Evolutionary conservation across 2,113 vertebrate species (phyloP).

Genomic region (Halichoerus grypus): DNA sequence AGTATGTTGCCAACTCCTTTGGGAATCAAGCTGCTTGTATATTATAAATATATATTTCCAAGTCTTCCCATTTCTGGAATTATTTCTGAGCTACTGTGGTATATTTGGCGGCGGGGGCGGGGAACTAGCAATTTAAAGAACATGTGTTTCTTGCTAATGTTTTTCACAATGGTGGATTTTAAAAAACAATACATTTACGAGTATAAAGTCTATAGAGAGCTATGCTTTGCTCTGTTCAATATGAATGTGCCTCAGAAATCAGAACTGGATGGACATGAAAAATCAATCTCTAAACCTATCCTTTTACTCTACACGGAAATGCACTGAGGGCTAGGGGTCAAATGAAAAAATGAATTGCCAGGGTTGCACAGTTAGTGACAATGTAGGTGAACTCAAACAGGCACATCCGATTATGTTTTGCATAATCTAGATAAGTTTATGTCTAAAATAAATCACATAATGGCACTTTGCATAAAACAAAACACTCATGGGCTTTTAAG

Average conservation of each 20-base stretch:
- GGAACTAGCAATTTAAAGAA: background rate
- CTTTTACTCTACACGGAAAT: background rate
- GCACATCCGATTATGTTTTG: background rate
- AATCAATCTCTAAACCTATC: background rate
- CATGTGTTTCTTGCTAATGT: constrained; percentile 14
- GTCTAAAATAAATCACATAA: background rate
- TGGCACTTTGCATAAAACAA: background rate
- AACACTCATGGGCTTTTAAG: background rate
- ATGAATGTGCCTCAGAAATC: background rate
- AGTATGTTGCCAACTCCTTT: background rate
- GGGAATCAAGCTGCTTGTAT: background rate
- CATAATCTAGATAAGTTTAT: background rate
- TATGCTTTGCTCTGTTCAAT: background rate
- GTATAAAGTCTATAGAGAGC: background rate
- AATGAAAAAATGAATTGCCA: background rate
- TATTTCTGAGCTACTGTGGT: background rate
- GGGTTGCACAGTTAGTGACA: background rate
- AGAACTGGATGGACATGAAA: background rate
- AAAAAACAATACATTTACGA: background rate
- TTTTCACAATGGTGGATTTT: background rate
- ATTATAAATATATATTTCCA: background rate
- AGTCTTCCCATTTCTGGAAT: background rate
- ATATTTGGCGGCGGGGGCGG: background rate
- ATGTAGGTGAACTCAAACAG: background rate
- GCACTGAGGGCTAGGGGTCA: background rate